phyloP scores from a whole-genome alignment of 2,113 vertebrate species.

The Rhea americana region DNA sequence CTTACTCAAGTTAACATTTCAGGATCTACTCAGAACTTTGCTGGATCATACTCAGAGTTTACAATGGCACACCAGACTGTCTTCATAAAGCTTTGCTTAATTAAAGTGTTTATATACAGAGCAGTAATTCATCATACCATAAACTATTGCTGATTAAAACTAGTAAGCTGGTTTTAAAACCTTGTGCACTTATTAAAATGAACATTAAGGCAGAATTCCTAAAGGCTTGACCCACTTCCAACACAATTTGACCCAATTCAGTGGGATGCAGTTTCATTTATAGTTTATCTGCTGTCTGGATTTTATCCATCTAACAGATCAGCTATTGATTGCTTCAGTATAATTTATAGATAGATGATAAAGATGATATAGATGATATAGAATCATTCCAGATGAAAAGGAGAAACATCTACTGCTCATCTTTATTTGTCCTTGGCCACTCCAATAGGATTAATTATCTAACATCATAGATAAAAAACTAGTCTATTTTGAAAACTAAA shows the following conservation, averaged over 20 bases:
- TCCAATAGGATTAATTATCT: background rate
- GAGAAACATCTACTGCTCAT: background rate
- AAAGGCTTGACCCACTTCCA: conserved; percentile 56
- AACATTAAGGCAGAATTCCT: conserved; percentile 44
- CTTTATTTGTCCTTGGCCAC: background rate
- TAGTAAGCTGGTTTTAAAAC: conserved; percentile 66
- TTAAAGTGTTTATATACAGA: conserved; percentile 13
- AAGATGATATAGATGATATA: no score
- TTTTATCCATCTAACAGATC: conserved; percentile 19
- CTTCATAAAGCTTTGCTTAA: conserved; percentile 34
- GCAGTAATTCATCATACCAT: conserved; percentile 44
- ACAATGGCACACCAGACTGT: background rate
- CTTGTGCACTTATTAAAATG: conserved; percentile 53
- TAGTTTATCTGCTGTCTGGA: conserved; percentile 9
- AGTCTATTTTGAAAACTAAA: background rate
- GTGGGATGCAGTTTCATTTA: background rate
- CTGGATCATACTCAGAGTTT: background rate
- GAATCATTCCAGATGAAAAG: background rate
- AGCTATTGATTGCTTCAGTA: conserved; percentile 14
- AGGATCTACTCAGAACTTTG: background rate
- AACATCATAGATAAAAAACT: background rate
- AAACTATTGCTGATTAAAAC: conserved; percentile 61
- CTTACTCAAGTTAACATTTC: background rate
- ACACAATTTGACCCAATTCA: conserved; percentile 48
- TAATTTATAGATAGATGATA: background rate